phyloP scores from a whole-genome alignment of 2,113 vertebrate genomes.

The Lanius collurio region DNA sequence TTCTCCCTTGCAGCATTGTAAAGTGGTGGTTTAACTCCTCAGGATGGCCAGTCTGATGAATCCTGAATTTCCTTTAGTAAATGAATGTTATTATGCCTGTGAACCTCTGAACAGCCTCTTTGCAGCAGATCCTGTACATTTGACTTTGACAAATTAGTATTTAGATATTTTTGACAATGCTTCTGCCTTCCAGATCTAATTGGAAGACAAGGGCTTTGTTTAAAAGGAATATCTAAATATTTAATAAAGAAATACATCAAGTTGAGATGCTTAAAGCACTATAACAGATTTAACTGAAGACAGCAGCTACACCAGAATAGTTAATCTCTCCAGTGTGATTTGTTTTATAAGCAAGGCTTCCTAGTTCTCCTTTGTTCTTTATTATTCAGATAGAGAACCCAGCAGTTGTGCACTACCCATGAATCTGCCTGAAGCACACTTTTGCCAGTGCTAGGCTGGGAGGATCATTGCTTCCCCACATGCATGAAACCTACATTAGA shows the following conservation, averaged over 20 bases:
- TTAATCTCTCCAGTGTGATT: background rate
- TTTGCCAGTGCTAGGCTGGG: background rate
- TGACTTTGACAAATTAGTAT: background rate
- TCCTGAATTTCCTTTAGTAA: background rate
- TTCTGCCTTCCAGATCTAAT: background rate
- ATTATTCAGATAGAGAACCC: conserved; percentile 2
- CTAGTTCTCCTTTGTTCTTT: conserved; percentile 5
- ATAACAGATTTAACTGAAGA: background rate
- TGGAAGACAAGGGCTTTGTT: background rate
- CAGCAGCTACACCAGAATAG: background rate
- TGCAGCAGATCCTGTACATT: background rate
- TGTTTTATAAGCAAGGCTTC: background rate
- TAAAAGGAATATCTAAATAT: background rate
- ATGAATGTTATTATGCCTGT: background rate
- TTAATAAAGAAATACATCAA: background rate
- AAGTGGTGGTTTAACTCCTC: background rate
- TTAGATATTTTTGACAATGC: background rate
- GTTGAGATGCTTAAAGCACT: background rate
- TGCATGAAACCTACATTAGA: background rate
- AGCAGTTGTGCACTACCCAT: background rate
- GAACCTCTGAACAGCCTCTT: background rate
- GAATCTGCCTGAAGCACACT: background rate
- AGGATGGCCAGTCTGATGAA: background rate
- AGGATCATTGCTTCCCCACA: background rate
- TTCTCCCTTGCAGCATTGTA: background rate